These are phyloP conservation scores for Heliocidaris erythrogramma DNA, from an alignment of 35 echinoderm and acorn worm species.

Conservation along the genomic window DNA sequence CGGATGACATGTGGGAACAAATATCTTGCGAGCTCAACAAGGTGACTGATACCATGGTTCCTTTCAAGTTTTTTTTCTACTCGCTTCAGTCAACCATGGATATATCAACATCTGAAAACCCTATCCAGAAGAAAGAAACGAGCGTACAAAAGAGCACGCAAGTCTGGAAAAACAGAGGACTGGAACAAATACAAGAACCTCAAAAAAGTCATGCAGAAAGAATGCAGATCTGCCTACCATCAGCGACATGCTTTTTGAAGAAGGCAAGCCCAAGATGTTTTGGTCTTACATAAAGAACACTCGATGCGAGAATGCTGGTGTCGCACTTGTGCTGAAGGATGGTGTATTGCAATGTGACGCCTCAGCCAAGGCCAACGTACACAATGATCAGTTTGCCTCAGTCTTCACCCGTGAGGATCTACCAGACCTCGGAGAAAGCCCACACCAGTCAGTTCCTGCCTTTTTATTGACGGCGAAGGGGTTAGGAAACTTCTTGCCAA, in stretches of 20 bases:
- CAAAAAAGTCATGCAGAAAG: conserved; percentile 30
- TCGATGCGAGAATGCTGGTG: conserved; percentile 52
- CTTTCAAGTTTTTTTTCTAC: too few relatives aligned
- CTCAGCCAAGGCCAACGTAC: conserved; percentile 24
- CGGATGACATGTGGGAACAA: not conserved
- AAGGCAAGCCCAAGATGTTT: conserved; percentile 7
- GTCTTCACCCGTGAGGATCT: conserved; percentile 24
- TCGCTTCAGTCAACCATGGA: too few relatives aligned
- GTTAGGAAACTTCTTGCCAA: too few relatives aligned
- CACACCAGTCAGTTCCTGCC: too few relatives aligned
- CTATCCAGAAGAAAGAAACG: not conserved
- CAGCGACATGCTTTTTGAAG: conserved; percentile 32
- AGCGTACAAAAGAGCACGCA: not conserved
- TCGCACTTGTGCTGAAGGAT: conserved; percentile 43
- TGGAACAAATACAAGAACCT: conserved; percentile 35
- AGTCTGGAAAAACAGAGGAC: not conserved
- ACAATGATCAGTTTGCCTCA: conserved; percentile 26
- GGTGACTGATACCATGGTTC: too few relatives aligned
- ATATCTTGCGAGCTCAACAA: too few relatives aligned
- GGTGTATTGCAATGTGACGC: conserved; percentile 43
- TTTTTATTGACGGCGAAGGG: too few relatives aligned
- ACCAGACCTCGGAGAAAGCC: too few relatives aligned
- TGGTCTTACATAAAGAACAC: conserved; percentile 31
- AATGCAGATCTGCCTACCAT: conserved; percentile 35
- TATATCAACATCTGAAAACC: too few relatives aligned